phyloP scores from a whole-genome alignment of 2,888 invertebrate genomes.

The Thyatira batis region DNA sequence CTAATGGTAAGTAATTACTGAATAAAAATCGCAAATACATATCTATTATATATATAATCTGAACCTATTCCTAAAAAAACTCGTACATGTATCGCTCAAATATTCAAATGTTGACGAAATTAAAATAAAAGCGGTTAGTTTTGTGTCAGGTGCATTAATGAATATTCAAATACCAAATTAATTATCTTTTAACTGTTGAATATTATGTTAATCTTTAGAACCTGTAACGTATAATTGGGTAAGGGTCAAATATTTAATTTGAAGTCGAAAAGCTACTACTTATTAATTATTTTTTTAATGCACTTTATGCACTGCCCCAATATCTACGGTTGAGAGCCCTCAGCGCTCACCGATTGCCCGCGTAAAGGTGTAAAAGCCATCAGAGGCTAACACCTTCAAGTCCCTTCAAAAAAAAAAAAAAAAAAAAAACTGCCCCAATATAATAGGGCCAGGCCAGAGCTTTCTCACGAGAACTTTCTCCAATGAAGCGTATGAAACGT shows the following conservation, averaged over 20 bases:
- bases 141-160: conserved; percentile 61
- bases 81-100: too few relatives aligned
- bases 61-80: too few relatives aligned
- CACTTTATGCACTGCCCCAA: too few relatives aligned
- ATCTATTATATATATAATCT: too few relatives aligned
- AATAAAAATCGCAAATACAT: too few relatives aligned
- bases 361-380: too few relatives aligned
- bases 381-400: too few relatives aligned
- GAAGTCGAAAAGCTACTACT: background rate
- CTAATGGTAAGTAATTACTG: too few relatives aligned
- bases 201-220: conserved; percentile 11
- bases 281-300: background rate
- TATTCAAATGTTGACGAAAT: conserved; percentile 37
- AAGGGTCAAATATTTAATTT: background rate
- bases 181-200: conserved; percentile 21
- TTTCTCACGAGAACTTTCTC: conserved; percentile 67
- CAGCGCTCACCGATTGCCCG: too few relatives aligned
- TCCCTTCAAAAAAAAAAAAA: too few relatives aligned
- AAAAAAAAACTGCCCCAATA: background rate
- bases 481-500: conserved; percentile 31
- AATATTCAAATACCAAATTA: conserved; percentile 57
- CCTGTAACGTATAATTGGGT: background rate
- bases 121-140: conserved; percentile 42
- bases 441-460: conserved; percentile 11
- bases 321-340: too few relatives aligned